Evolutionary conservation across 2,113 vertebrate genomes (phyloP).

Genomic region (Solea solea): DNA sequence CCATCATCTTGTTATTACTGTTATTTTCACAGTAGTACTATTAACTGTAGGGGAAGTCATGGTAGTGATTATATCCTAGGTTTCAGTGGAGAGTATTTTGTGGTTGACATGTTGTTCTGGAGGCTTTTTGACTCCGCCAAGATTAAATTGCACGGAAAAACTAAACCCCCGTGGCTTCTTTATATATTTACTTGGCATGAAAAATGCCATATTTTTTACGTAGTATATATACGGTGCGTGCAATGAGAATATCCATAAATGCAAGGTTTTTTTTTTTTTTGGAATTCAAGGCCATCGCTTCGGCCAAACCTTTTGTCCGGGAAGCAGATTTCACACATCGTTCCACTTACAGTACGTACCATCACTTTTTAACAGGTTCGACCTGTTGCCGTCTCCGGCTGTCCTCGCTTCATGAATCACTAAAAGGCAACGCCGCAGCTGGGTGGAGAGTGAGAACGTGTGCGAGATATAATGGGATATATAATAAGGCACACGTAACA

Average conservation of each 20-base stretch:
- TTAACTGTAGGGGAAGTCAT: too few relatives aligned
- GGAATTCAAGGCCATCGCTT: neutral
- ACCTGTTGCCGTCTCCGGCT: conserved; percentile 35
- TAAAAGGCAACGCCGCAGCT: conserved; percentile 49
- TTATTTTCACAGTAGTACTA: too few relatives aligned
- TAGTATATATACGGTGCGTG: neutral
- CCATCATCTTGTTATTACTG: too few relatives aligned
- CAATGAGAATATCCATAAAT: neutral
- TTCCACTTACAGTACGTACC: neutral
- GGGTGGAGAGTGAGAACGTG: conserved; percentile 39
- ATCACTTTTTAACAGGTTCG: conserved; percentile 29
- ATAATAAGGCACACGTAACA: conserved; percentile 55
- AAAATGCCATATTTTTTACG: neutral
- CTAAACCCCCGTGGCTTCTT: conserved; percentile 14
- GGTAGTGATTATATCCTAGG: neutral
- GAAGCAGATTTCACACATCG: neutral
- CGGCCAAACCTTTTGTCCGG: neutral
- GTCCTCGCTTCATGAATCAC: conserved; percentile 40
- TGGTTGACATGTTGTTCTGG: conserved; percentile 27
- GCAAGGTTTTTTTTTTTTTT: neutral
- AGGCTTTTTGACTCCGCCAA: conserved; percentile 29
- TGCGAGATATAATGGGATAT: conserved; percentile 57
- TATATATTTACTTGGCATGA: conserved; percentile 10
- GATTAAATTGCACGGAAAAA: conserved; percentile 25
- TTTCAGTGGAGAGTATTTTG: conserved; percentile 20